Percentiles rank a stretch among this genome's conserved stretches.
phyloP scores from a whole-genome alignment of 2,797 vertebrate species.

The Falco peregrinus region DNA sequence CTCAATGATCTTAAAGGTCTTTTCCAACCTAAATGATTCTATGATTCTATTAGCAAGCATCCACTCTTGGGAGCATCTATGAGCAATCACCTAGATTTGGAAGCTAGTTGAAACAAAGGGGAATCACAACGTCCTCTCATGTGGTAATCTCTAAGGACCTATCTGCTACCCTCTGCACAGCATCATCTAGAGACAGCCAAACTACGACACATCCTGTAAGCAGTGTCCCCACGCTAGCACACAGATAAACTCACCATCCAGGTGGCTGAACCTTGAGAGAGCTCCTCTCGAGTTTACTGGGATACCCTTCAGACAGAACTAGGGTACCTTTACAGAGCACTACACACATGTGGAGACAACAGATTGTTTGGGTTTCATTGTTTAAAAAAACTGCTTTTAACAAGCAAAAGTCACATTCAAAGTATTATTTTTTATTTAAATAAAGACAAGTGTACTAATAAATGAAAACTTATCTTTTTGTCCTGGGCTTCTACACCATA shows the following conservation, averaged over 20 bases:
- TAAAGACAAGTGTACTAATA: not conserved
- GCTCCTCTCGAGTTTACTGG: not conserved
- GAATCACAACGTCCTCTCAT: not conserved
- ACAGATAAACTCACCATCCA: not conserved
- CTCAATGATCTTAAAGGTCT: no score
- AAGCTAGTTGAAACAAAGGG: not conserved
- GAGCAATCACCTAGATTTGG: not conserved
- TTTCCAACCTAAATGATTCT: no score
- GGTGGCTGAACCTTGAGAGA: not conserved
- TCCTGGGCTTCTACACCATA: not conserved
- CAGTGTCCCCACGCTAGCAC: not conserved
- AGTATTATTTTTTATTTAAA: not conserved
- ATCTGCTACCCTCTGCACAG: not conserved
- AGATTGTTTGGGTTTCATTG: not conserved
- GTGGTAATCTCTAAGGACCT: not conserved
- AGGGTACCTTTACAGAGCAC: not conserved
- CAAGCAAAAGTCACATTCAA: not conserved
- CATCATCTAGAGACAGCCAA: not conserved
- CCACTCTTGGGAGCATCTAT: not conserved
- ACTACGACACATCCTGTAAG: not conserved
- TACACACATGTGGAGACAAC: not conserved
- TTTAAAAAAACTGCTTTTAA: not conserved
- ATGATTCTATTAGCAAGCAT: not conserved
- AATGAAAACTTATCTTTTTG: not conserved
- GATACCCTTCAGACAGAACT: not conserved